Conservation (phyloP, 2,113 vertebrate species). For the Anoplopoma fimbria region DNA sequence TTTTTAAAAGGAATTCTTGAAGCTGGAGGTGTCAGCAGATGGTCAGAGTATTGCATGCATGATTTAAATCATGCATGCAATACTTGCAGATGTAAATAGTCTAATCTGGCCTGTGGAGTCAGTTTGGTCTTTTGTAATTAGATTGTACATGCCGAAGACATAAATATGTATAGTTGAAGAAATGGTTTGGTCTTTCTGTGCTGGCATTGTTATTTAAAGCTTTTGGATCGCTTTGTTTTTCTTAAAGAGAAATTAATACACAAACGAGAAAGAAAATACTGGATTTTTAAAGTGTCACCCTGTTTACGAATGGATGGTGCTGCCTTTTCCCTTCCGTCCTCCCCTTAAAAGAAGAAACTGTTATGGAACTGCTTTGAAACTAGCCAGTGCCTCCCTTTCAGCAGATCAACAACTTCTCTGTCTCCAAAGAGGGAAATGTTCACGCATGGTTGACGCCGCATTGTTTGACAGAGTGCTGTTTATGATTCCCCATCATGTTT, state of each 20-base stretch:
- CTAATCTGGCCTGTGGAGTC: background rate
- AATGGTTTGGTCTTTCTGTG: background rate
- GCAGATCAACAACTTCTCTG: conserved; percentile 25
- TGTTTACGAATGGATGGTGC: background rate
- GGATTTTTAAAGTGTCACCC: background rate
- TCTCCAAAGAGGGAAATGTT: conserved; percentile 41
- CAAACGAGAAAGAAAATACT: background rate
- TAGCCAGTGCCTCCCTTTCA: background rate
- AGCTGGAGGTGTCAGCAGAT: conserved; percentile 21
- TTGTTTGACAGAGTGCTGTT: conserved; percentile 56
- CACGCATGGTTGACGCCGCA: conserved; percentile 15
- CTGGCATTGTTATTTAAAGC: background rate
- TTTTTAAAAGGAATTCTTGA: conserved; percentile 19
- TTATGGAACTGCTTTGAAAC: conserved; percentile 15
- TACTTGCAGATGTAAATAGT: conserved; percentile 3
- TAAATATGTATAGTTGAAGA: background rate
- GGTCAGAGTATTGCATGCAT: conserved; percentile 19
- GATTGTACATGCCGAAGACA: background rate
- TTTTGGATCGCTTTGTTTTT: background rate
- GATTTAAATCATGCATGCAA: too few relatives aligned
- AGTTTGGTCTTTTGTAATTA: background rate
- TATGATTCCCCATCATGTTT: conserved; percentile 64
- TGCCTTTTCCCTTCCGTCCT: background rate
- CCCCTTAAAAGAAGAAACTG: background rate
- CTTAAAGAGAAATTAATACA: background rate